Evolutionary conservation across 2,888 invertebrate species (phyloP).

Genomic region (Dendrolimus houi): DNA sequence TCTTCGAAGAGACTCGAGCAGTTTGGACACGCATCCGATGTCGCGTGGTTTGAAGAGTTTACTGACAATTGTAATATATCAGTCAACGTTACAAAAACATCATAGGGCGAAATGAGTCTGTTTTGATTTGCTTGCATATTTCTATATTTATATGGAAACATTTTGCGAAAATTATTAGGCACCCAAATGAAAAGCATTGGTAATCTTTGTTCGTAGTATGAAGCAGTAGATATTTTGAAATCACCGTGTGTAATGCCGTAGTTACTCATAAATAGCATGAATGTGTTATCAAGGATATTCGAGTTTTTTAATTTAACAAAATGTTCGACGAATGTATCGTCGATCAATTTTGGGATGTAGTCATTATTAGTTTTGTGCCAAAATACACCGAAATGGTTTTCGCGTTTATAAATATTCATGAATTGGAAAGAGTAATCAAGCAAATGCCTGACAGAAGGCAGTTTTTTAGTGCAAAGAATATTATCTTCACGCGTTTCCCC

Average conservation of each 20-base stretch:
- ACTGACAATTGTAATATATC: slow-evolving; percentile 71
- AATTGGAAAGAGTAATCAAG: slow-evolving; percentile 81
- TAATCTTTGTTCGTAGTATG: slow-evolving; percentile 85
- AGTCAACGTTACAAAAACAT: slow-evolving; percentile 81
- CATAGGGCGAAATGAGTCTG: slow-evolving; percentile 82
- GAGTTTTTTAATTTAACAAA: slow-evolving; percentile 66
- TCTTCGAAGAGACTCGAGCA: slow-evolving; percentile 78
- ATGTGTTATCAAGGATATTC: slow-evolving; percentile 77
- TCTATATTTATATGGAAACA: slow-evolving; percentile 66
- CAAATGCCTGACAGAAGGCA: slow-evolving; percentile 79
- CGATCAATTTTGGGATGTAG: slow-evolving; percentile 60
- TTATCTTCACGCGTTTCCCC: slow-evolving; percentile 66
- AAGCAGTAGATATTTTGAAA: slow-evolving; percentile 79
- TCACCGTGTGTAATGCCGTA: slow-evolving; percentile 85
- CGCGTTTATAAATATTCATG: slow-evolving; percentile 71
- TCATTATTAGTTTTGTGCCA: slow-evolving; percentile 75
- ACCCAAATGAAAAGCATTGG: slow-evolving; percentile 83
- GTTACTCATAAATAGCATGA: slow-evolving; percentile 84
- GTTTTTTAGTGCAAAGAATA: slow-evolving; percentile 51
- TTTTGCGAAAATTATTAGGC: slow-evolving; percentile 75
- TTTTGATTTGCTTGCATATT: slow-evolving; percentile 78
- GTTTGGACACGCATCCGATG: slow-evolving; percentile 73
- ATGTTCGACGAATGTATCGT: slow-evolving; percentile 70
- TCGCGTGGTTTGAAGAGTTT: slow-evolving; percentile 20
- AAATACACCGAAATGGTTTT: slow-evolving; percentile 83